Conservation (phyloP, 2,888 invertebrate genomes). For the Hylaea fasciaria region DNA sequence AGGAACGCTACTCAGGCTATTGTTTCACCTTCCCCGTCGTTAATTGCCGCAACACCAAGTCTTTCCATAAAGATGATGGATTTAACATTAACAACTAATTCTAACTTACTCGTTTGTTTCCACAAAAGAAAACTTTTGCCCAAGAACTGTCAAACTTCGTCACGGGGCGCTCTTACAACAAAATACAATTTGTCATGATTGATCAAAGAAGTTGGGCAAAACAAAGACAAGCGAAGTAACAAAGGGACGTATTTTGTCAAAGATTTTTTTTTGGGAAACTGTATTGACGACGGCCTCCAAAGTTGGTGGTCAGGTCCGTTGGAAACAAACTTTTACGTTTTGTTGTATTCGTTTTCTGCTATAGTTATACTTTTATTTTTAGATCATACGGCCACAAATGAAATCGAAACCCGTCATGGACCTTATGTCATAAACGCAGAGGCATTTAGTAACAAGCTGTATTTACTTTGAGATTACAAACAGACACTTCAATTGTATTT, state of each 20-base stretch:
- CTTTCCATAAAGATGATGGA: constrained; percentile 40
- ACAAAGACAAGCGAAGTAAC: constrained; percentile 64
- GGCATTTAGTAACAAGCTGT: neutral
- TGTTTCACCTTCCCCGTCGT: constrained; percentile 13
- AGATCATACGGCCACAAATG: neutral
- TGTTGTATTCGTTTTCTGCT: constrained; percentile 19
- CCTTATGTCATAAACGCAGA: neutral
- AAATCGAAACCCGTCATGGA: neutral
- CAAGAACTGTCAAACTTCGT: constrained; percentile 74
- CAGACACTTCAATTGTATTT: too few relatives aligned
- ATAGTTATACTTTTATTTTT: constrained; percentile 13
- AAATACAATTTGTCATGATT: constrained; percentile 82
- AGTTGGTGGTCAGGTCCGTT: constrained; percentile 38
- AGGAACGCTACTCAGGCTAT: too few relatives aligned
- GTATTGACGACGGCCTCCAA: constrained; percentile 44
- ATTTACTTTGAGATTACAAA: too few relatives aligned
- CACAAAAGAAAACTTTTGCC: constrained; percentile 64
- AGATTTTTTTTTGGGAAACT: constrained; percentile 52
- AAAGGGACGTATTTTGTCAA: constrained; percentile 61
- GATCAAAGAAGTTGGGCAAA: constrained; percentile 77
- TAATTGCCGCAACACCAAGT: constrained; percentile 28
- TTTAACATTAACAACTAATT: constrained; percentile 62
- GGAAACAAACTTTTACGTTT: constrained; percentile 28
- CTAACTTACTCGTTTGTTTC: constrained; percentile 63
- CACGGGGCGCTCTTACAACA: constrained; percentile 70